Conservation (phyloP, 2,888 invertebrate genomes). For the Ochropacha duplaris region DNA sequence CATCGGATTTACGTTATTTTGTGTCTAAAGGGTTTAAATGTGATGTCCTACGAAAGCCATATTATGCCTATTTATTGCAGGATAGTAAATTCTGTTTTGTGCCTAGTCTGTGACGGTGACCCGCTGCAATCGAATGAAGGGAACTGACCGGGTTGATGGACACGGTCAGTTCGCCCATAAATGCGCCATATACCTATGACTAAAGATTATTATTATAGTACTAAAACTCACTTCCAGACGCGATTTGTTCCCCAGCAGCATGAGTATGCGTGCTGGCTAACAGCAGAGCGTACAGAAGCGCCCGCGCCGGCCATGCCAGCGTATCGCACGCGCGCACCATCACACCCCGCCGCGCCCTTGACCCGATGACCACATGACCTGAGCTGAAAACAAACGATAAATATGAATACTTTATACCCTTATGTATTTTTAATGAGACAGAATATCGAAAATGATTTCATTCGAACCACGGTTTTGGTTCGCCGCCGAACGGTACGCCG, state of each 20-base stretch:
- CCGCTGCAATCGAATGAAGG: neutral
- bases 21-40: too few species aligned
- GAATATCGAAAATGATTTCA: neutral
- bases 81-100: too few species aligned
- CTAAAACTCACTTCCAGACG: slow-evolving; percentile 57
- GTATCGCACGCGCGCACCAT: slow-evolving; percentile 61
- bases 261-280: slow-evolving; percentile 55
- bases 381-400: slow-evolving; percentile 54
- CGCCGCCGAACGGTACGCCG: too few species aligned
- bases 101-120: too few species aligned
- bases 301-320: slow-evolving; percentile 60
- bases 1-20: too few species aligned
- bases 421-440: neutral
- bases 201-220: neutral
- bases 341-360: slow-evolving; percentile 59
- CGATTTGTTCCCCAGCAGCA: slow-evolving; percentile 38
- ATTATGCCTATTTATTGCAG: too few species aligned
- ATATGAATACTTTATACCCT: slow-evolving; percentile 9
- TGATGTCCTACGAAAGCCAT: too few species aligned
- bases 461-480: too few species aligned
- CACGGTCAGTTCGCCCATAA: too few species aligned
- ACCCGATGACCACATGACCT: slow-evolving; percentile 63
- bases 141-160: neutral
- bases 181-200: too few species aligned
- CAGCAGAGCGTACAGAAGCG: slow-evolving; percentile 63